These are phyloP conservation scores for Orussus abietinus DNA, from an alignment of 1,140 invertebrate species.

Conservation along the genomic window DNA sequence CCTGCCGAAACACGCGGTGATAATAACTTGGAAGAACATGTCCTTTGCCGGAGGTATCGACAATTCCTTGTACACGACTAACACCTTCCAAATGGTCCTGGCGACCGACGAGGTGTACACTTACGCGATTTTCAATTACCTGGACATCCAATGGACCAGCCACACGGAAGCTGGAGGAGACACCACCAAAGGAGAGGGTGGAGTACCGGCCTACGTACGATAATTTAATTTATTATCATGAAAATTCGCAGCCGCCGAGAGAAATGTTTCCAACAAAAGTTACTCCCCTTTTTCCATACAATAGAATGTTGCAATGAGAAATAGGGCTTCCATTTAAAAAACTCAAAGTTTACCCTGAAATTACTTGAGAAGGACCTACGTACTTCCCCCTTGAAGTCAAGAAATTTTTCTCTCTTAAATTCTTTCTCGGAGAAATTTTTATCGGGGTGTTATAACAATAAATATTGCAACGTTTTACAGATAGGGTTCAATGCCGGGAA, in stretches of 20 bases:
- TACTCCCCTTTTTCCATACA: no score
- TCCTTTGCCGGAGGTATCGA: conserved; percentile 85
- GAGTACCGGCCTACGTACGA: conserved; percentile 82
- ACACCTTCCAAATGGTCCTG: conserved; percentile 91
- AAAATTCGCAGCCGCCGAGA: no score
- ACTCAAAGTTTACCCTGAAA: no score
- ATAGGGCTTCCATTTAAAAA: no score
- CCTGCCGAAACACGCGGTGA: conserved; percentile 82
- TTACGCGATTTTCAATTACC: conserved; percentile 93
- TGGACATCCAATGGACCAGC: conserved; percentile 82
- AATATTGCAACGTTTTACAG: conserved; percentile 50
- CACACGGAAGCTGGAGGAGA: conserved; percentile 89
- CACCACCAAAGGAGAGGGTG: conserved; percentile 80
- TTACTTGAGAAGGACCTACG: no score
- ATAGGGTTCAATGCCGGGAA: conserved; percentile 96
- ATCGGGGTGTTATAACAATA: neutral
- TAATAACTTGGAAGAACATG: conserved; percentile 95
- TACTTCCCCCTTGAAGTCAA: no score
- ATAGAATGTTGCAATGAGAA: no score
- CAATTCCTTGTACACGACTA: conserved; percentile 78
- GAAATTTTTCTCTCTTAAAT: no score
- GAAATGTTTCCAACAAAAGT: no score
- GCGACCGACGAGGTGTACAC: conserved; percentile 92
- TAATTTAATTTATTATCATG: neutral
- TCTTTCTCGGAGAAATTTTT: no score